Percentiles rank a stretch among this genome's conserved stretches.
phyloP scores from a whole-genome alignment of 2,888 invertebrate species.

The Steinernema scapterisci region DNA sequence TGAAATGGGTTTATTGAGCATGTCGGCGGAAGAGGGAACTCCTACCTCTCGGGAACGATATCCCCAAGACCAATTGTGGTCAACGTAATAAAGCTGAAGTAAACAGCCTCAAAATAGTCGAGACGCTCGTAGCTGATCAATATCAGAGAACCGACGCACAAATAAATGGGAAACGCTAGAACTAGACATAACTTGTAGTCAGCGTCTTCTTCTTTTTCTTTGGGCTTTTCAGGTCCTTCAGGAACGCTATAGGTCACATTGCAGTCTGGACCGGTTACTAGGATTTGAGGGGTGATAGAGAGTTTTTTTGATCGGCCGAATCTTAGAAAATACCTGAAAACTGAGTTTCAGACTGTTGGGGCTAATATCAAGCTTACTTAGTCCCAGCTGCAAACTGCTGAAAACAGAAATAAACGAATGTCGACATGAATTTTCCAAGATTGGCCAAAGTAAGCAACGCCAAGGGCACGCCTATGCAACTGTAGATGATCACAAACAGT shows the following conservation, averaged over 20 bases:
- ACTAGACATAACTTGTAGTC: background rate
- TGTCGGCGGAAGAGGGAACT: background rate
- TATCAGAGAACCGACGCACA: background rate
- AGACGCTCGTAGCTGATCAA: background rate
- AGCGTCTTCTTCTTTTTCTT: background rate
- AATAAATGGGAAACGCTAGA: background rate
- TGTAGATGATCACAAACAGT: slow-evolving; percentile 56
- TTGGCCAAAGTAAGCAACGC: background rate
- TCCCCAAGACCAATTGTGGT: background rate
- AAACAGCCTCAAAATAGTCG: background rate
- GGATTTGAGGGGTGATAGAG: background rate
- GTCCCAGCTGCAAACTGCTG: background rate
- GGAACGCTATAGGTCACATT: background rate
- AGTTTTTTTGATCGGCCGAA: background rate
- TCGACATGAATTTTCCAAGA: background rate
- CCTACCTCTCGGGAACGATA: background rate
- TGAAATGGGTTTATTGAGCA: background rate
- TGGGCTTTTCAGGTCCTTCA: background rate
- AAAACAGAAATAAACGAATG: background rate
- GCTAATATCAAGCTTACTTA: background rate
- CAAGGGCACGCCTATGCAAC: slow-evolving; percentile 44
- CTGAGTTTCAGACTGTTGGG: background rate
- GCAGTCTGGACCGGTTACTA: background rate
- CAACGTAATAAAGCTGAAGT: background rate
- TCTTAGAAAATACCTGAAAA: background rate